Percentiles rank a stretch among this genome's conserved stretches.
These are phyloP conservation scores for Pheosia gnoma DNA, from an alignment of 2,888 invertebrate genomes.

Conservation along the genomic window DNA sequence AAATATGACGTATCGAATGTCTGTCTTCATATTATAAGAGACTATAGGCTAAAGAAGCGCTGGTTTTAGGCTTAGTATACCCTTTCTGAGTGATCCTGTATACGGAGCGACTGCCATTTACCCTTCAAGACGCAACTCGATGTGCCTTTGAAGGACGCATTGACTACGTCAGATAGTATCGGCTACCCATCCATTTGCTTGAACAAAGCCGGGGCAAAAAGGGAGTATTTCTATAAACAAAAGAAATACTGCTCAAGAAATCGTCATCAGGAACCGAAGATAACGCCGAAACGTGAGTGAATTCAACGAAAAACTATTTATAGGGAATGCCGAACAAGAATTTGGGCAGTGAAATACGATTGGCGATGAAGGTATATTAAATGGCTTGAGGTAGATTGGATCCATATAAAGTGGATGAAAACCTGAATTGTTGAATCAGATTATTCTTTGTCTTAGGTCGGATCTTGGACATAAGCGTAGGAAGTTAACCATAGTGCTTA, in stretches of 20 bases:
- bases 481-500: too few species aligned
- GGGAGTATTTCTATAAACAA: background rate
- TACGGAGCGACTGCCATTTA: too few species aligned
- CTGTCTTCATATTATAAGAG: too few species aligned
- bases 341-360: conserved; percentile 4
- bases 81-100: too few species aligned
- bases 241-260: conserved; percentile 5
- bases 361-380: conserved; percentile 1
- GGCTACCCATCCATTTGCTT: too few species aligned
- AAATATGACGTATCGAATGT: too few species aligned
- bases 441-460: background rate
- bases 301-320: conserved; percentile 26
- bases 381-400: conserved; percentile 1
- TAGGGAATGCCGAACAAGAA: conserved; percentile 3
- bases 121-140: too few species aligned
- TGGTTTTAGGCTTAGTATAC: too few species aligned
- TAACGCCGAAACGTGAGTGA: conserved; percentile 31
- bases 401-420: background rate
- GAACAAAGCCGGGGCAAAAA: background rate
- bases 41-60: too few species aligned
- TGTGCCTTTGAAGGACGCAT: too few species aligned
- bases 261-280: conserved; percentile 15
- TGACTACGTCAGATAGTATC: too few species aligned
- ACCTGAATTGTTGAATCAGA: background rate
- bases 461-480: too few species aligned